Evolutionary conservation across 2,888 invertebrate genomes (phyloP).

Genomic region (Sepioteuthis lessoniana): DNA sequence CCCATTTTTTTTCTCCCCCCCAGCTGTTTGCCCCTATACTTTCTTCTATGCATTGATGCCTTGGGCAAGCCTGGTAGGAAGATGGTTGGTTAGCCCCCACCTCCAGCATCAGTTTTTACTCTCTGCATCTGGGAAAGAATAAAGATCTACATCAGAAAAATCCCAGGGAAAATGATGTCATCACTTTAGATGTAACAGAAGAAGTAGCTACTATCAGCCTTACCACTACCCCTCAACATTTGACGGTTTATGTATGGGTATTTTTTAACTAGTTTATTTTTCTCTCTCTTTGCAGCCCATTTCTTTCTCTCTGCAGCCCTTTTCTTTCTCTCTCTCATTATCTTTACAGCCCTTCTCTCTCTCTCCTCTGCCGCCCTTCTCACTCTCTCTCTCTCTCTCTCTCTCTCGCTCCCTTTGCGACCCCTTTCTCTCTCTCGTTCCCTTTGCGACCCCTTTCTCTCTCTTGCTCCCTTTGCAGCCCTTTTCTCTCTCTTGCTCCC

Average conservation of each 20-base stretch:
- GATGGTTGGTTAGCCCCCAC: neutral
- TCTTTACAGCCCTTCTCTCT: neutral
- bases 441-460: neutral
- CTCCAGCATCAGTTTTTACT: neutral
- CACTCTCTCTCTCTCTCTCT: too few species aligned
- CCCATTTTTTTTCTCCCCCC: neutral
- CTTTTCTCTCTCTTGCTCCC: too few species aligned
- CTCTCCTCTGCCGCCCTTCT: neutral
- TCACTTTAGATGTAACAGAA: neutral
- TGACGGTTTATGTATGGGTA: too few species aligned
- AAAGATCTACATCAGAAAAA: neutral
- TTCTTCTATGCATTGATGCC: neutral
- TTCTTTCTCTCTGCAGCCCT: neutral
- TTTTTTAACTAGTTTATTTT: neutral
- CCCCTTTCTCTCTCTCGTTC: neutral
- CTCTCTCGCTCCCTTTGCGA: neutral
- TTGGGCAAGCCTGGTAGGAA: neutral
- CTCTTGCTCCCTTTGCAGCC: too few species aligned
- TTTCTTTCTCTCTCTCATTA: neutral
- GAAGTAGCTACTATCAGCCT: too few species aligned
- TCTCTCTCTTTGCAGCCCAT: too few species aligned
- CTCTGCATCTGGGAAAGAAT: neutral
- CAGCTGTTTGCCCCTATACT: neutral
- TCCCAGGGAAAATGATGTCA: neutral
- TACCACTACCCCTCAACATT: too few species aligned